Conservation (phyloP, 2,888 invertebrate genomes). For the Hirtodrosophila duncani region DNA sequence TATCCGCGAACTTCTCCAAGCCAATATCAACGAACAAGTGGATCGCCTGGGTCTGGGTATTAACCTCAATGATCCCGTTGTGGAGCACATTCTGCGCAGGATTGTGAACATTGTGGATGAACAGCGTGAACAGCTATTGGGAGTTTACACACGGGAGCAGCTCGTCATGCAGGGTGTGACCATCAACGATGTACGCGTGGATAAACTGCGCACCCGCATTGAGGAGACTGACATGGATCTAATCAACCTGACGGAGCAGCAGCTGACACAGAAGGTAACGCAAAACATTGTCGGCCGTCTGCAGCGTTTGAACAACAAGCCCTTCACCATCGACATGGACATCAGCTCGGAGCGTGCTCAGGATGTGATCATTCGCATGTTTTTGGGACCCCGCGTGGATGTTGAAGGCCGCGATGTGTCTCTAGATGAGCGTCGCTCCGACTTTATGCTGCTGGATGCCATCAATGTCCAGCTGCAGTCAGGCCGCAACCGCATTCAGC, state of each 20-base stretch:
- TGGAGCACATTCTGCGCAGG: conserved; percentile 47
- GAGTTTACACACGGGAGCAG: conserved; percentile 81
- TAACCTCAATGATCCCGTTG: conserved; percentile 82
- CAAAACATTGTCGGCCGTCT: conserved; percentile 79
- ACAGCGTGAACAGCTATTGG: conserved; percentile 81
- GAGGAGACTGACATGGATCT: conserved; percentile 80
- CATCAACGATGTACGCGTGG: conserved; percentile 82
- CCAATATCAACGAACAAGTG: conserved; percentile 15
- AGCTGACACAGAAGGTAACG: conserved; percentile 60
- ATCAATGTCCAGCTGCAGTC: conserved; percentile 81
- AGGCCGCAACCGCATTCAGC: conserved; percentile 78
- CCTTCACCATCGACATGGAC: conserved; percentile 82
- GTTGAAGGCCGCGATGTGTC: conserved; percentile 75
- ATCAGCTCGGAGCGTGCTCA: conserved; percentile 81
- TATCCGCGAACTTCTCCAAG: conserved; percentile 43
- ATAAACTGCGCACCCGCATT: conserved; percentile 84
- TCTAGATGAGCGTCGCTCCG: conserved; percentile 77
- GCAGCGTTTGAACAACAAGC: conserved; percentile 84
- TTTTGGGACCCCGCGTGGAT: conserved; percentile 85
- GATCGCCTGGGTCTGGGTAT: conserved; percentile 78
- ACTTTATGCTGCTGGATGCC: conserved; percentile 83
- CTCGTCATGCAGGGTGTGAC: conserved; percentile 81
- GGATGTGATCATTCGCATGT: conserved; percentile 82
- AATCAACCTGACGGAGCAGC: conserved; percentile 27
- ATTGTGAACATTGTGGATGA: conserved; percentile 81